Evolutionary conservation across 2,888 invertebrate genomes (phyloP), one percentile per base, ranked within the genome.

Genomic region (Danaus chrysippus): DNA sequence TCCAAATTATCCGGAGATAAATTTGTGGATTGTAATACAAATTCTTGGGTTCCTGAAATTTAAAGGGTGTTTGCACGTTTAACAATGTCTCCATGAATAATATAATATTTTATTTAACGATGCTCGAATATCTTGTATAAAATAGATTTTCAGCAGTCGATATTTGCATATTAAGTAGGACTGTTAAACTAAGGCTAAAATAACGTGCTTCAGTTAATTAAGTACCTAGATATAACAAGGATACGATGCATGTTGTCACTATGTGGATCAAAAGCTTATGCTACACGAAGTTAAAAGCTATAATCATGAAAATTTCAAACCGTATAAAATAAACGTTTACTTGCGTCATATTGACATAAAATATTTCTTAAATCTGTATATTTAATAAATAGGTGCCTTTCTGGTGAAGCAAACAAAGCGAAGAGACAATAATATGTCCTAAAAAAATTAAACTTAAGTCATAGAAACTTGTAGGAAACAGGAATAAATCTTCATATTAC

Each of bases 1-100:
- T 81, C 83, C 81, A 83, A 86, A 85, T 85, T 84, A 78, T 78
- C 76, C 74, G 71, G 72, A 78, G 79, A 79, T 76, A 76, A 74
- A 83, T 81, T 77, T 77, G 78, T 70, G 73, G 71, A 72, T 58
- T 63, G 62, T 73, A 77, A 75, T 74, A 73, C 72, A 73, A 70
- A 71, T 68, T 49, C 49, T 71, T 73, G 66, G 70, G 69, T 60
- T 74, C 68, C 70, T 75, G 74, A 72, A 68, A 69, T 66, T 67
- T 67, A 63, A 70, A 71, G 70, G 41, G 41, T 63, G 53, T 56
- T 12, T 57, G 23, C 41, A 10, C 10, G 52, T 60, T 54, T 17
- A 12, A n/a, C 19, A 8, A 15, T 11, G 17, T 54, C 9, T 44
- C 52, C 23, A 58, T 52, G 13, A 23, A 55, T 41, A 17, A 52